Conservation (phyloP, 2,888 invertebrate species). For the Lasioglossum morio region DNA sequence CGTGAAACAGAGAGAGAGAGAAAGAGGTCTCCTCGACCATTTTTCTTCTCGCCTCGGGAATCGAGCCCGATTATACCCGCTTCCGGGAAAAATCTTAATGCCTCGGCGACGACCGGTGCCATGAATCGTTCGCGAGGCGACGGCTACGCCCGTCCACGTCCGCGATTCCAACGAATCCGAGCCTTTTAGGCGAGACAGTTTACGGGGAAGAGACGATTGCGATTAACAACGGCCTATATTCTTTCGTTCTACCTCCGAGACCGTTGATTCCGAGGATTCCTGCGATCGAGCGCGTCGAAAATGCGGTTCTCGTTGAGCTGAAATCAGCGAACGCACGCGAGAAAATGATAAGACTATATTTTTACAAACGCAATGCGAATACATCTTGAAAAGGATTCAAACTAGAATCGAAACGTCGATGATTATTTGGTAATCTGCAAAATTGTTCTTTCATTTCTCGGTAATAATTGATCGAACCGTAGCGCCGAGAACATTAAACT, state of each 20-base stretch:
- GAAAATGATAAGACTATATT: neutral
- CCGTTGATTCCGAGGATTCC: neutral
- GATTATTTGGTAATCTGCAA: no score
- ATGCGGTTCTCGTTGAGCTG: neutral
- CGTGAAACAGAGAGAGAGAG: neutral
- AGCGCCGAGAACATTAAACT: no score
- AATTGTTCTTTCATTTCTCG: no score
- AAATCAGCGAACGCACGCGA: neutral
- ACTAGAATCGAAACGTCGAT: no score
- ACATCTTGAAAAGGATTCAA: no score
- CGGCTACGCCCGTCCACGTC: constrained; percentile 24
- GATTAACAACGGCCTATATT: constrained; percentile 1
- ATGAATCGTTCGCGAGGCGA: constrained; percentile 38
- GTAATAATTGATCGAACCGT: no score
- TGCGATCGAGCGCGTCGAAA: neutral
- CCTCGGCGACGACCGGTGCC: constrained; percentile 21
- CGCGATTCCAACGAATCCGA: neutral
- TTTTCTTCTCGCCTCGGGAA: constrained; percentile 32
- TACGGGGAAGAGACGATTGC: neutral
- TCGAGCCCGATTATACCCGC: constrained; percentile 18
- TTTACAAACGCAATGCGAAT: no score
- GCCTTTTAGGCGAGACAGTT: constrained; percentile 13
- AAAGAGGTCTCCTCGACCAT: neutral
- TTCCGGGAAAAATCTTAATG: constrained; percentile 36
- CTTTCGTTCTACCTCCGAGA: neutral